These are phyloP conservation scores for Lepidurus packardi DNA, from an alignment of 1,140 invertebrate genomes.

Conservation along the genomic window DNA sequence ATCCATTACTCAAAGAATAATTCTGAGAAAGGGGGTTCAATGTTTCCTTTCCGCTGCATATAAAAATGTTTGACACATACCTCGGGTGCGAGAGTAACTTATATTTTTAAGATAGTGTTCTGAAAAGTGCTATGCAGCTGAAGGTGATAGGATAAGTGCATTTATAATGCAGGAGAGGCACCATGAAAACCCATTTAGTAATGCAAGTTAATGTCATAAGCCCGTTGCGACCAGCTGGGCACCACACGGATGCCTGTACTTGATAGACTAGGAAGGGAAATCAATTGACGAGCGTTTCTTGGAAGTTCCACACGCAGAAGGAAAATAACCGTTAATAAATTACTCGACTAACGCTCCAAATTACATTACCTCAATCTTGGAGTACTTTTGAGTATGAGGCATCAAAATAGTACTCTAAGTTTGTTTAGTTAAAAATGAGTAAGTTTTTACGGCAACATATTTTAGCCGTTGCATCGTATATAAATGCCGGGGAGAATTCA, in stretches of 20 bases:
- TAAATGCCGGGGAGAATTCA: too few relatives aligned
- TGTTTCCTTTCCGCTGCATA: too few relatives aligned
- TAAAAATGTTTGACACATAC: not conserved
- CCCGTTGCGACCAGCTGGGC: conserved; percentile 1
- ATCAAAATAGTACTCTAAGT: too few relatives aligned
- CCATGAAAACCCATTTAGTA: conserved; percentile 14
- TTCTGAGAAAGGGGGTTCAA: too few relatives aligned
- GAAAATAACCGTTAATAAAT: conserved; percentile 2
- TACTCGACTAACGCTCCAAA: not conserved
- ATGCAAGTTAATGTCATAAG: conserved; percentile 19
- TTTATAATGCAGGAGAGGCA: conserved; percentile 4
- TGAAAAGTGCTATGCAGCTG: not conserved
- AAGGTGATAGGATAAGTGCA: conserved; percentile 12
- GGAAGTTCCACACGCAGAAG: not conserved
- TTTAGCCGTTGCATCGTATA: too few relatives aligned
- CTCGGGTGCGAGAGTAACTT: not conserved
- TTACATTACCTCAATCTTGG: not conserved
- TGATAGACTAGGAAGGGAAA: conserved; percentile 2
- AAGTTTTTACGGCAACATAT: too few relatives aligned
- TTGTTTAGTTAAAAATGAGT: too few relatives aligned
- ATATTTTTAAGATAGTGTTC: not conserved
- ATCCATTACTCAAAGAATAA: too few relatives aligned
- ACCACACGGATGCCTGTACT: not conserved
- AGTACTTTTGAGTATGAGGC: too few relatives aligned
- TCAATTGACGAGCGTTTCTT: not conserved